Base-by-base conservation (phyloP, 2,797 vertebrate genomes). In the Pangasius mekongensis region DNA sequence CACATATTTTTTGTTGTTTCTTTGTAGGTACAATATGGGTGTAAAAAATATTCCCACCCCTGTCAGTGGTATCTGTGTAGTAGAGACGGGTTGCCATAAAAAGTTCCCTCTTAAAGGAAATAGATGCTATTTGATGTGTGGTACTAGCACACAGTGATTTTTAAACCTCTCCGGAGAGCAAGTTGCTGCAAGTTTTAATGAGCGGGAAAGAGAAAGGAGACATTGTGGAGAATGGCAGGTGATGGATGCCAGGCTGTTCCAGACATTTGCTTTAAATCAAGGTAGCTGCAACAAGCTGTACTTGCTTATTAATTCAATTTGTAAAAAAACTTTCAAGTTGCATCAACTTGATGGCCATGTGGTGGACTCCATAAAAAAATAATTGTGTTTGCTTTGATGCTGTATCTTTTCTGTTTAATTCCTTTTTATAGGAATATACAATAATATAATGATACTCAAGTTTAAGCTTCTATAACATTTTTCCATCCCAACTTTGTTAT, bases 121-220 rank as follows among this genome's bases (percentile, higher is more conserved):
- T 36, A 33, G 52, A 30, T 24, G 77, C n/a, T 36, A 60, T 58
- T 64, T 82, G 56, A 82, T 43, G 5, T 60, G 33, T 47, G 33
- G 80, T 82, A 62, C 36, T 82, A 47, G 58, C 56, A 62, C 33
- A 62, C 22, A 43, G 22, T 39, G 80, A 62, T 43, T 39, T 80
- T 43, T 82, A 82, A 82, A 43, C 80, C 58, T 47, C 80, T 82
- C 80, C 7, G 2, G 24, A 82, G 94, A 94, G 91, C 85, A 90
- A 92, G 89, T 78, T 49, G 89, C 91, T 92, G 92, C 89, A 90
- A 85, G 91, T 91, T 95, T 94, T 96, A 95, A 95, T 94, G 88
- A 92, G 86, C 71, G 54, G 84, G 83, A 30, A 82, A 60, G 11
- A 39, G 78, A 62, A 64, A 82, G 77, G 77, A 36, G 20, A 64